Evolutionary conservation across 2,888 invertebrate species (phyloP), one percentile per base, ranked within the genome.

Genomic region (Hypolimnas misippus): DNA sequence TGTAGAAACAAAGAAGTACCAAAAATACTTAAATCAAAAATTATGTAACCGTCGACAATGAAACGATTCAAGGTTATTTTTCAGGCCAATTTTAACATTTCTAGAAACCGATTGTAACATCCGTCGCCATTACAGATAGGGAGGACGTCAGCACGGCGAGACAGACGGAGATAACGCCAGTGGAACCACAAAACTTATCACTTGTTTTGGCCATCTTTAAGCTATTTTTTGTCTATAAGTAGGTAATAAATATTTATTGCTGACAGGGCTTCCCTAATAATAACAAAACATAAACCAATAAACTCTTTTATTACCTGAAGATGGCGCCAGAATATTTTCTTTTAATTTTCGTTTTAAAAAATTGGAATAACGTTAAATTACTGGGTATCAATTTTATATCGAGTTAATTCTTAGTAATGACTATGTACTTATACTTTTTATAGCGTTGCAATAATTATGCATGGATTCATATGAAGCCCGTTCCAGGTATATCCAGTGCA

Each of bases 401-500:
- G 4, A 38, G 4, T 38, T 2, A n/a, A n/a, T 33, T 10, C 7
- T 33, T 33, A 33, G 2, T 6, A 8, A 33, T 38, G 4, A 38
- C 12, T 38, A 38, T n/a, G 33, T 8, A 33, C 33, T 0, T 19
- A 49, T 25, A 25, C 29, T 35, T 53, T 53, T 44, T 29, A 16
- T 42, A 14, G 35, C 42, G 59, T 53, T 19, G 52, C 52, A 44
- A 59, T 53, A 33, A 53, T 53, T 59, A 44, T 29, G 53, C 46
- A 46, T 53, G 59, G 46, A 53, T 60, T 54, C 25, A 60, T 60
- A 60, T 60, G 46, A 60, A 42, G 29, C 46, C 35, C 25, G 44
- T 33, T 59, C 40, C 54, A 57, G 57, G 57, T 51, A 57, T 46
- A 54, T 8, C 75, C 77, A 76, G 76, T 77, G 72, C 70, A 73